These are phyloP conservation scores for Acropora yongei DNA, from an alignment of 64 coral and sea anemone species.

Conservation along the genomic window DNA sequence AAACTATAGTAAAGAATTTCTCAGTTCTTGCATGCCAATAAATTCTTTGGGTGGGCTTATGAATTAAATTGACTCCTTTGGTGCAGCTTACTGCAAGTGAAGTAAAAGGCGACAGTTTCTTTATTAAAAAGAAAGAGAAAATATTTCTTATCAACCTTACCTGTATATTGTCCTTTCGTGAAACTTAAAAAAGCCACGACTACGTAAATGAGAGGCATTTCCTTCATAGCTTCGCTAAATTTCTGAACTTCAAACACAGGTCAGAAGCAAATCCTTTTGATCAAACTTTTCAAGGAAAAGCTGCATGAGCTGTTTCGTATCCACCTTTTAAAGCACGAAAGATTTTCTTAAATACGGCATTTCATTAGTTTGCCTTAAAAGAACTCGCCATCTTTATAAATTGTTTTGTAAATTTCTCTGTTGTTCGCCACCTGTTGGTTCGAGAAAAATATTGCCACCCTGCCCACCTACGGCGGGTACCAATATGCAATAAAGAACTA, in stretches of 20 bases:
- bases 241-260: neutral
- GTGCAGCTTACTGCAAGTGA: neutral
- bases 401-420: neutral
- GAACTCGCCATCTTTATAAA: neutral
- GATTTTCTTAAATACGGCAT: neutral
- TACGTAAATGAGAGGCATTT: neutral
- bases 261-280: no score
- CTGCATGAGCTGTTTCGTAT: no score
- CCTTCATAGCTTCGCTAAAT: neutral
- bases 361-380: neutral
- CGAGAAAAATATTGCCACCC: slow-evolving; percentile 17
- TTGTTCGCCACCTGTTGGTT: slow-evolving; percentile 32
- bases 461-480: neutral
- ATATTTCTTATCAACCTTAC: neutral
- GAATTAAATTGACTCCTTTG: no score
- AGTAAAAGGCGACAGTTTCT: neutral
- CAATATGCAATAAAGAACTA: neutral
- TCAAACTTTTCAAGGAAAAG: no score
- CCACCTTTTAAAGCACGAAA: neutral
- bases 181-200: neutral
- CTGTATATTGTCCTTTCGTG: slow-evolving; percentile 4
- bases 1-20: no score
- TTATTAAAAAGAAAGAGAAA: neutral
- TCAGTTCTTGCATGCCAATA: no score
- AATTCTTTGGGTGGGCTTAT: no score